Evolutionary conservation across 2,113 vertebrate genomes (phyloP).

Genomic region (Pycnonotus jocosus): DNA sequence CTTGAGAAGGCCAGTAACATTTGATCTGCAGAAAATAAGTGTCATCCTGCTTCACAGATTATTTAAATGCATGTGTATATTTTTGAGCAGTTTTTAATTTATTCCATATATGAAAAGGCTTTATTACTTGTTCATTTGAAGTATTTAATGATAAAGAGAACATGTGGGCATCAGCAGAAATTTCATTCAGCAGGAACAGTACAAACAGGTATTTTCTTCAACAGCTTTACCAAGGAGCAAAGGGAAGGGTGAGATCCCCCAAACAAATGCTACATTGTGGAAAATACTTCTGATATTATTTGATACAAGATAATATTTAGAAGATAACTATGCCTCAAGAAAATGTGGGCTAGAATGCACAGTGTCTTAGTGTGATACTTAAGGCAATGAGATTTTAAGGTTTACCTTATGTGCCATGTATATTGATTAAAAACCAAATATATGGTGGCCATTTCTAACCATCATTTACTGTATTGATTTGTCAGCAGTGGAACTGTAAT

Average conservation of each 20-base stretch:
- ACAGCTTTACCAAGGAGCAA: neutral
- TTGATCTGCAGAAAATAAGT: neutral
- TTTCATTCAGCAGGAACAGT: neutral
- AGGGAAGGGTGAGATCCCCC: neutral
- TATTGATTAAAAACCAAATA: constrained; percentile 78
- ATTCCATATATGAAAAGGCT: neutral
- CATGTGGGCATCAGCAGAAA: neutral
- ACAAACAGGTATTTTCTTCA: neutral
- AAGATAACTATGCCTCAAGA: constrained; percentile 9
- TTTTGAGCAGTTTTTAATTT: neutral
- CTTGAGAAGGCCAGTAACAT: neutral
- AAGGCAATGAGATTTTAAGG: constrained; percentile 63
- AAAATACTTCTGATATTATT: constrained; percentile 42
- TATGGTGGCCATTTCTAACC: constrained; percentile 75
- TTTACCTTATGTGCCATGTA: constrained; percentile 70
- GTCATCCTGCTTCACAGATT: neutral
- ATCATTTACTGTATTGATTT: constrained; percentile 82
- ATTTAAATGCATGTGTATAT: neutral
- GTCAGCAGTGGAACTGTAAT: constrained; percentile 74
- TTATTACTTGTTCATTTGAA: neutral
- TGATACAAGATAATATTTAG: constrained; percentile 34
- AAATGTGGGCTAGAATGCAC: constrained; percentile 35
- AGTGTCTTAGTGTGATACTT: constrained; percentile 57
- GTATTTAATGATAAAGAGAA: neutral
- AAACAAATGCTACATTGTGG: neutral